These are phyloP conservation scores for Turritopsis rubra DNA, from an alignment of 30 jellyfish, hydroid and myxozoan genomes.

Conservation along the genomic window DNA sequence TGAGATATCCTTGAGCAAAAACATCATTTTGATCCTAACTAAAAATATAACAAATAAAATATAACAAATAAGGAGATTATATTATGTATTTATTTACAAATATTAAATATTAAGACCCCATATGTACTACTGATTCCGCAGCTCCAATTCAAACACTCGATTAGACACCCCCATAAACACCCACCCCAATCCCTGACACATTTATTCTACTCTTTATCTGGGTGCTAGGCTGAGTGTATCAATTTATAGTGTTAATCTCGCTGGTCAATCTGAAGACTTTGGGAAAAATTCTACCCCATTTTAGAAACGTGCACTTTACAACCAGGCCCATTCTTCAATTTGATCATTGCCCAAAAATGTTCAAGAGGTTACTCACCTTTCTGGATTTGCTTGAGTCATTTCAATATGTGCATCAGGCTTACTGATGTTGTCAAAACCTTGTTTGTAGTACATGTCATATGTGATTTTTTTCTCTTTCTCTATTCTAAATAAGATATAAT, in stretches of 20 bases:
- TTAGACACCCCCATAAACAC: too few relatives aligned
- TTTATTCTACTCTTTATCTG: background rate
- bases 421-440: background rate
- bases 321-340: too few relatives aligned
- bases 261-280: background rate
- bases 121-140: too few relatives aligned
- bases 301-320: too few relatives aligned
- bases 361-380: background rate
- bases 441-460: constrained; percentile 3
- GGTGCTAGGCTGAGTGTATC: background rate
- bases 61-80: too few relatives aligned
- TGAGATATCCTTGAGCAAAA: background rate
- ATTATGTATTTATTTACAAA: too few relatives aligned
- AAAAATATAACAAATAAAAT: background rate
- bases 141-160: too few relatives aligned
- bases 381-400: background rate
- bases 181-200: too few relatives aligned
- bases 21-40: background rate
- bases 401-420: background rate
- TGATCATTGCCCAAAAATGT: background rate
- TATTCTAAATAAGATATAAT: background rate
- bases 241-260: background rate
- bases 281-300: too few relatives aligned
- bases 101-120: too few relatives aligned
- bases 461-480: background rate